phyloP scores from a whole-genome alignment of 2,113 vertebrate genomes.

The Eubucco bourcierii region DNA sequence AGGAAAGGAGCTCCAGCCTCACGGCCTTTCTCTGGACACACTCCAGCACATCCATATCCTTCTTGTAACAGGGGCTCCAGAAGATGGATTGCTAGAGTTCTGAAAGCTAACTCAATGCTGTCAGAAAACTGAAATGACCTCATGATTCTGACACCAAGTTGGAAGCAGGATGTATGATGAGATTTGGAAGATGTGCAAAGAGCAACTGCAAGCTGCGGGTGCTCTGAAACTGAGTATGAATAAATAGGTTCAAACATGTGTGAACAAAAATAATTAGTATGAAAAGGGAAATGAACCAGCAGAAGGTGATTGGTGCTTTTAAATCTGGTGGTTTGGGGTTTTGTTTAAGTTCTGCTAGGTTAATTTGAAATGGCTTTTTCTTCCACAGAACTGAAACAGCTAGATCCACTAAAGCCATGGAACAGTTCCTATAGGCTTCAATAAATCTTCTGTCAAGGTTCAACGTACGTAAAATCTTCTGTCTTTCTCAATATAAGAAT shows the following conservation, averaged over 20 bases:
- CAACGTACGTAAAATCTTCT: neutral
- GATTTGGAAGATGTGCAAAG: neutral
- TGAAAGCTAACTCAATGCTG: neutral
- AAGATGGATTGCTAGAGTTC: neutral
- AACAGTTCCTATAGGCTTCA: neutral
- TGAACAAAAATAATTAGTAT: neutral
- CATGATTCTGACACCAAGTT: fast-evolving
- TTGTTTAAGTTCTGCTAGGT: neutral
- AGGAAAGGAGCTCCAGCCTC: too few species aligned
- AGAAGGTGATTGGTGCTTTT: neutral
- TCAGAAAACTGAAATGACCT: neutral
- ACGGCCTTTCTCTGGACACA: too few species aligned
- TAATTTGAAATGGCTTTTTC: neutral
- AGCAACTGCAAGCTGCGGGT: neutral
- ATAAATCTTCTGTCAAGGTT: neutral
- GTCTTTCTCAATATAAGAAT: neutral
- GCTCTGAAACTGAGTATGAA: neutral
- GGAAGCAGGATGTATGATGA: neutral
- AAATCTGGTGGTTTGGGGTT: neutral
- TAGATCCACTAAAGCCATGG: neutral
- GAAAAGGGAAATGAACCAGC: neutral
- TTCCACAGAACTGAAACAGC: neutral
- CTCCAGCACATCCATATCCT: too few species aligned
- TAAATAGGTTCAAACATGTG: neutral
- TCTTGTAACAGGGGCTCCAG: too few species aligned